These are phyloP conservation scores for Leucophenga montana DNA, from an alignment of 2,888 invertebrate species.

Conservation along the genomic window DNA sequence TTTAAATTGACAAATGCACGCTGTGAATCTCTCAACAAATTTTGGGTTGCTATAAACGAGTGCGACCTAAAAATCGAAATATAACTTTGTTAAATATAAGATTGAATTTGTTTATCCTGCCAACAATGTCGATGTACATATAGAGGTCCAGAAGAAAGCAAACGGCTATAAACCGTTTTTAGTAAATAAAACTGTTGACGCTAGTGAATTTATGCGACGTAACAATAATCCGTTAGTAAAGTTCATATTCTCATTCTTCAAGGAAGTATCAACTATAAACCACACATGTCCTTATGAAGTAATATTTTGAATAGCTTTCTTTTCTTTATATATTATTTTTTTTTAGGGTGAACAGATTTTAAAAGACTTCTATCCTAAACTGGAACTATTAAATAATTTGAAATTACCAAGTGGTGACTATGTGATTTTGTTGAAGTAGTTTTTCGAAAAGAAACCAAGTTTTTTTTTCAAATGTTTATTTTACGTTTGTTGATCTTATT, in stretches of 20 bases:
- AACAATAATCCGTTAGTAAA: background rate
- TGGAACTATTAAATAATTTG: background rate
- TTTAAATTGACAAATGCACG: background rate
- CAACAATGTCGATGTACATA: background rate
- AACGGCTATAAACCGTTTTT: conserved; percentile 6
- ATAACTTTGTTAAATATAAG: background rate
- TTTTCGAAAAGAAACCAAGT: background rate
- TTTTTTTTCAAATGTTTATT: background rate
- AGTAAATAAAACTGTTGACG: background rate
- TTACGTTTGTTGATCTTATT: background rate
- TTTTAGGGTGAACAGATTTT: background rate
- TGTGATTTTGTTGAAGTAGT: background rate
- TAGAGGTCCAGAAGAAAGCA: background rate
- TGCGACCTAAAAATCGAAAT: background rate
- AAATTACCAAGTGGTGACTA: background rate
- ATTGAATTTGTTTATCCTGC: background rate
- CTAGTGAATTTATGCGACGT: background rate
- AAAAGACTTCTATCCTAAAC: background rate
- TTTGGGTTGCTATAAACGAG: background rate
- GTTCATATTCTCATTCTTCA: too few relatives aligned
- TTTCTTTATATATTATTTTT: background rate
- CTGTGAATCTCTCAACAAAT: background rate
- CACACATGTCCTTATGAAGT: background rate
- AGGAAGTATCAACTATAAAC: background rate
- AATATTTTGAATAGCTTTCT: too few relatives aligned